These are phyloP conservation scores for Eupsittula cactorum DNA, from an alignment of 2,113 vertebrate genomes.

Conservation along the genomic window DNA sequence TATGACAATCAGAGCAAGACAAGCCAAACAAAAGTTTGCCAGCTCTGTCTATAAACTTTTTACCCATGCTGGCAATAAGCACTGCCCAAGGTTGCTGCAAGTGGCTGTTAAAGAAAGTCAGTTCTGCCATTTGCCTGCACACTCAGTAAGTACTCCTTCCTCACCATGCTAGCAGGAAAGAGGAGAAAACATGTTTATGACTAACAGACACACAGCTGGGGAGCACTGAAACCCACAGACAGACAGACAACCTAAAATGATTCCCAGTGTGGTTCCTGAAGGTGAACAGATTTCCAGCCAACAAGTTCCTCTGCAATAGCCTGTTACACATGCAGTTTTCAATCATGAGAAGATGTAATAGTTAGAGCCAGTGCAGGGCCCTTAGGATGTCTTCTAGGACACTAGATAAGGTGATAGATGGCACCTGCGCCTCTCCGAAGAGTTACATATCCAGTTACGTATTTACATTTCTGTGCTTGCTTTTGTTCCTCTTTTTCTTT, in stretches of 20 bases:
- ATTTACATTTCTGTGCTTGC: not conserved
- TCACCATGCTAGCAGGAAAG: not conserved
- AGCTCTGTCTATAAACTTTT: not conserved
- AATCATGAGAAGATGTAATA: not conserved
- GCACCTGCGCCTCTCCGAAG: not conserved
- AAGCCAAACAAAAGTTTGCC: not conserved
- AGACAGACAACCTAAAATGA: not conserved
- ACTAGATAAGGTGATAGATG: not conserved
- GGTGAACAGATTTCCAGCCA: not conserved
- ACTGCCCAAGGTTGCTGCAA: not conserved
- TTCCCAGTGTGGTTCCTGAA: not conserved
- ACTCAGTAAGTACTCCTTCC: not conserved
- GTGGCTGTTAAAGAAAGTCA: not conserved
- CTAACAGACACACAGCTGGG: conserved; percentile 44
- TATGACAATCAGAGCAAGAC: not conserved
- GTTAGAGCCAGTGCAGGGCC: not conserved
- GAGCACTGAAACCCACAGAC: conserved; percentile 25
- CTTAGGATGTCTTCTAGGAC: not conserved
- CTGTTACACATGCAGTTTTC: not conserved
- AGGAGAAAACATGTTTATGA: conserved; percentile 23
- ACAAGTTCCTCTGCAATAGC: not conserved
- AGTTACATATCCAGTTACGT: not conserved
- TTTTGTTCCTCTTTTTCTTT: not conserved
- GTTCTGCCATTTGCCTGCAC: not conserved
- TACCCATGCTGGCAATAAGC: not conserved